Evolutionary conservation across 1,140 invertebrate species (phyloP), one percentile per base, ranked within the genome.

Genomic region (Apis cerana): DNA sequence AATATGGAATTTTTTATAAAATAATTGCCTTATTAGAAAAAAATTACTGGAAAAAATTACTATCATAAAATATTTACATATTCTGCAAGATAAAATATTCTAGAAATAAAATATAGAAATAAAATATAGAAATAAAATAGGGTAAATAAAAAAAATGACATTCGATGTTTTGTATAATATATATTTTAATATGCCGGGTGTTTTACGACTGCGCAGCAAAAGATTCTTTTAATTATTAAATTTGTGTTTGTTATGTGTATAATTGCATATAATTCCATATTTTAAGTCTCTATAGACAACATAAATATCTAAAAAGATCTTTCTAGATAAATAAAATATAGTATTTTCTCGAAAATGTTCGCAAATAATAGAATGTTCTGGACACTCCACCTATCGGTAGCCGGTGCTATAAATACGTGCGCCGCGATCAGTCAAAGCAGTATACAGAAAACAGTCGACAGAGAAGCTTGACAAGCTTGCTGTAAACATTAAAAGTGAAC

Each of bases 371-470:
- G 85, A 86, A 86, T 11, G 17, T 84, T 86, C 85, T 78, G 23
- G 79, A 75, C 0, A 8, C 17, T 9, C 4, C 17, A 48, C 21
- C 52, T 12, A 43, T 8, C 17, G 50, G 23, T 75, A 23, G 27
- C 52, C 27, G 19, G n/a, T 13, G n/a, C 68, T 87, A 88, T 88
- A 88, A 87, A 88, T 78, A 65, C 19, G 43, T 10, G 83, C 15
- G 71, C 15, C 8, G 23, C 74, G 43, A 11, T 5, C 0, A 56
- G 13, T 13, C 21, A 74, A 59, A 61, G 79, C 82, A 88, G 83
- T 87, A 1, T 19, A 76, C 23, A 48, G 9, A 56, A 59, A 69
- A 33, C 75, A 1, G 48, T 62, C 56, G 19, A 43, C 10, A 21
- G 43, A 1, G 17, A 59, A 76, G 4, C 7, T 56, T 56, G 23